A percentile compares a stretch with the other conserved stretches of the same genome.
Conservation (phyloP, 2,888 invertebrate genomes). For the Ecdyonurus torrentis region DNA sequence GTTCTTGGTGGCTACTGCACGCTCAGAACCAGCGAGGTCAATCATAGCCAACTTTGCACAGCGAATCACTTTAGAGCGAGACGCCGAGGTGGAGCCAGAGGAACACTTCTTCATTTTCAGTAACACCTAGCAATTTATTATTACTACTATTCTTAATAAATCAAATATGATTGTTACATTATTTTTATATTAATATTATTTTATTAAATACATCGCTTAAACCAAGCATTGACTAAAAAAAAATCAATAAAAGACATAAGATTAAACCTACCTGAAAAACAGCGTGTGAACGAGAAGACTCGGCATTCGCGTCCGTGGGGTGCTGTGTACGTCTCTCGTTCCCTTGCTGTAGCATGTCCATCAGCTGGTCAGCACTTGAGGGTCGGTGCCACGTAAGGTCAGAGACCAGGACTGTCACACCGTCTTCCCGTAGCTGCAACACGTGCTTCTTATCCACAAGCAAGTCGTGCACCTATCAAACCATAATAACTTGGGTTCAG, state of each 20-base stretch:
- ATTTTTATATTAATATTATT: background rate
- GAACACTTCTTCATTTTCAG: background rate
- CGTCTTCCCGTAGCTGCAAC: slow-evolving; percentile 67
- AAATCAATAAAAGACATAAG: no score
- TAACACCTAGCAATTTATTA: background rate
- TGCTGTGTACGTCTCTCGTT: slow-evolving; percentile 82
- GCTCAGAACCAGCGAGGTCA: slow-evolving; percentile 85
- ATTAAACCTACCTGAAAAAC: slow-evolving; percentile 77
- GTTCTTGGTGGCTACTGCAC: slow-evolving; percentile 75
- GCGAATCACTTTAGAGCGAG: background rate
- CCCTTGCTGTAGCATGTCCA: slow-evolving; percentile 61
- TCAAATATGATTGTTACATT: no score
- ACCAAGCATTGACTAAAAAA: background rate
- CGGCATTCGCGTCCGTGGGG: slow-evolving; percentile 88
- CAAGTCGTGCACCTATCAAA: background rate
- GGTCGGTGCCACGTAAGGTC: slow-evolving; percentile 60
- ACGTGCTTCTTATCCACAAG: slow-evolving; percentile 21
- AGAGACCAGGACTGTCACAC: slow-evolving; percentile 51
- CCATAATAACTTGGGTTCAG: background rate
- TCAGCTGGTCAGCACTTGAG: slow-evolving; percentile 51
- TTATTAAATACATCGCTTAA: background rate
- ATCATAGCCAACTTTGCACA: slow-evolving; percentile 71
- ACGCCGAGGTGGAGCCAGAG: no score
- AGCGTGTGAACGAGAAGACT: slow-evolving; percentile 91
- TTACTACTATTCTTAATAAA: background rate